Evolutionary conservation across 1,140 invertebrate genomes (phyloP), one percentile per base, ranked within the genome.

Genomic region (Aphidius gifuensis): DNA sequence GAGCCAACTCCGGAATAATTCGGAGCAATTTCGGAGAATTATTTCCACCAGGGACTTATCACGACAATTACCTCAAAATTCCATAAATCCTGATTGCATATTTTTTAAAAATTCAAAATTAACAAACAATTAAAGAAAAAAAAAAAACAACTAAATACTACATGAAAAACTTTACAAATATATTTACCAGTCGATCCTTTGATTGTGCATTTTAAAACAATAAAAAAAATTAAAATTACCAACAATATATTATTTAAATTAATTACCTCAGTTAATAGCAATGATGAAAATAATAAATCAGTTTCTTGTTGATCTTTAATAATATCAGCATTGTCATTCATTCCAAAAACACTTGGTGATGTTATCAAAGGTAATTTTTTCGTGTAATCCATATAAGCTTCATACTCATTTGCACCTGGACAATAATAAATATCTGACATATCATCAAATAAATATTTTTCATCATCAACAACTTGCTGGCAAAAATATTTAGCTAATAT

Each of bases 271-370:
- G 93, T 96, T 3, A 92, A 76, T 38, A 96, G 78, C 47, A 93
- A 88, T 58, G 89, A 94, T 46, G 84, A 79, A 62, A 97, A 89
- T 21, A 98, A 74, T 54, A 90, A 81, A 62, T 88, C 84, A 1
- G 93, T 93, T 78, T 97, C 94, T 60, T 89, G 85, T 79, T 95
- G 91, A 75, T 97, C 93, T 82, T 96, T 97, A 66, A 92, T 91
- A 66, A 98, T 96, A 77, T 96, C 93, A 1, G 94, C 95, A 80
- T 97, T 97, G 62, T 90, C 85, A 77, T 98, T 88, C 87, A 98
- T 92, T 23, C 95, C 94, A 81, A 97, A 97, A 49, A 97, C 90
- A 68, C 88, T 87, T 0, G 95, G 93, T 51, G 87, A 85, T 0
- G 93, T 90, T 39, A 90, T 87, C 23, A 91, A 81, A 0, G 94